Evolutionary conservation across 2,113 vertebrate species (phyloP), one percentile per base, ranked within the genome.

Genomic region (Tylochromis polylepis): DNA sequence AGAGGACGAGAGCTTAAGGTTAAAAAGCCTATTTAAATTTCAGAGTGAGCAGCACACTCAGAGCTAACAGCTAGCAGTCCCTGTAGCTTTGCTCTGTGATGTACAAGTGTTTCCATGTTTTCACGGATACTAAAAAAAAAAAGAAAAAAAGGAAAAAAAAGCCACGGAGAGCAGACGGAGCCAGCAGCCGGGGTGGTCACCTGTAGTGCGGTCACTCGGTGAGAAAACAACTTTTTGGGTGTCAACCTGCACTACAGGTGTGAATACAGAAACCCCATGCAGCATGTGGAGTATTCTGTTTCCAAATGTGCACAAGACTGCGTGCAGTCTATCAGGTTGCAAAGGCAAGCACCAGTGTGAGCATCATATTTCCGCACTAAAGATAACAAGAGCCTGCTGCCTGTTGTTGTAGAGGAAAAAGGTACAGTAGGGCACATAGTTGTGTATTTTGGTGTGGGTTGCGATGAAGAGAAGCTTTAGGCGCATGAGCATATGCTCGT

Each of bases 11-110:
- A 90, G 94, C 94, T 94, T 94, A 92, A 95, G 95, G 95, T 95
- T 95, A 95, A 96, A 96, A 96, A 95, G 95, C 95, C 92, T 93
- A 95, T 96, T 96, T 96, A 93, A 95, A 96, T 96, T 95, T 95
- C 94, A 93, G 92, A 95, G 94, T 93, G 93, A 94, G 91, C 87
- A 43, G 83, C 92, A 90, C 89, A 92, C 94, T 94, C 87, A 77
- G 81, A 85, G 88, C 93, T 91, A 95, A 93, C 91, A 94, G 91
- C 92, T 93, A 93, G 83, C 91, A 43, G 88, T 94, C 89, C 88
- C 94, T 91, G 89, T 85, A 86, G 90, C 88, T 92, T 95, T 94
- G 88, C 90, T 91, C 86, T 92, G 80, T 90, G 91, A 94, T 92
- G 91, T 91, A 86, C 84, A 92, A 91, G 92, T 93, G 94, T 91